Base-by-base conservation (phyloP, 2,888 invertebrate species). In the Ecdyonurus torrentis region DNA sequence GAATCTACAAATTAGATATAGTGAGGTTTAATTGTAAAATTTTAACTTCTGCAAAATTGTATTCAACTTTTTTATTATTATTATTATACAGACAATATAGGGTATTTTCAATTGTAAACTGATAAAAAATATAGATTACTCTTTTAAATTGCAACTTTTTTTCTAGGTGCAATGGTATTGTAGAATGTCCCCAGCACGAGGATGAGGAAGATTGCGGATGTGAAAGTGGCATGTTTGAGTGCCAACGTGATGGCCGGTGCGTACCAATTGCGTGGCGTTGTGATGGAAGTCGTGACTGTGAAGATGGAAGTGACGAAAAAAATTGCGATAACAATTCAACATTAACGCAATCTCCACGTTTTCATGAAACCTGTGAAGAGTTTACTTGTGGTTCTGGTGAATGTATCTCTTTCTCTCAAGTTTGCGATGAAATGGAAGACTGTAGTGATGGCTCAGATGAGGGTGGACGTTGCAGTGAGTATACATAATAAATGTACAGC, bases 121-220 rank as follows among this genome's bases (percentile, higher is more conserved):
- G n/a, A n/a, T n/a, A n/a, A n/a, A n/a, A n/a, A n/a, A n/a, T n/a
- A n/a, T 20, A 3, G 25, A 61, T 25, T 52, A 53, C n/a, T 23
- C 25, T 10, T 52, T 55, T 23, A 37, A 22, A 37, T 61, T 61
- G 18, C n/a, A 10, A 10, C 61, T 25, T 59, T 55, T 18, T 61
- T 64, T 70, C 24, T 63, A 84, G 84, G 25, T 87, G 87, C 70
- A 81, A 87, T 70, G 79, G 80, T 18, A 80, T 77, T 2, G 70
- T 78, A 0, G 88, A 90, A 64, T 90, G 90, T 69, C 85, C 86
- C 0, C 78, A 82, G 0, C 82, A 81, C 1, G 87, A 88, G 64
- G 90, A 90, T 67, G 90, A 90, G 70, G 55, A 7, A n/a, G 55
- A 55, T n/a, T 55, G 55, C 22, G 55, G 55, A 22, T 55, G 55